Evolutionary conservation across 2,888 invertebrate species (phyloP), one percentile per base, ranked within the genome.

Genomic region (Mycalesis mineus): DNA sequence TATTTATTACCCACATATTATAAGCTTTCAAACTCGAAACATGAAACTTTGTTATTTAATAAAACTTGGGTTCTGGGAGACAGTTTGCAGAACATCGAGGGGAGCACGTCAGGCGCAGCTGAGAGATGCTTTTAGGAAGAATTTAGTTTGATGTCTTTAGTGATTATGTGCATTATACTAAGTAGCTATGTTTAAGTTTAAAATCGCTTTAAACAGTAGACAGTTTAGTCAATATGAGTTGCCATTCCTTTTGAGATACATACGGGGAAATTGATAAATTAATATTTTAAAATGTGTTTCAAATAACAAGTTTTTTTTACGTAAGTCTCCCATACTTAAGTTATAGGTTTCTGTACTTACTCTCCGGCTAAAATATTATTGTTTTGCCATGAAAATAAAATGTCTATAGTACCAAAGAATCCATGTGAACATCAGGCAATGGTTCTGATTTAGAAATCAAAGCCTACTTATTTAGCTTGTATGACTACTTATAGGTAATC

Each of bases 21-120:
- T 15, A 14, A 80, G 79, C 76, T 71, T 71, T 29, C 37, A 51
- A 68, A 72, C 71, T 54, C 33, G 29, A 36, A 56, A 50, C 31
- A 52, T n/a, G 39, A 51, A 50, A 52, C 37, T 51, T 42, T 15
- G 51, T 57, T 57, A 50, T 51, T 57, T 45, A 57, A 57, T 57
- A 51, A 51, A 57, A 51, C 40, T 51, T 57, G 14, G 15, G 42
- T 57, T 22, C 45, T 45, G 39, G 44, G 17, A 51, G 51, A 45
- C 39, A 51, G 50, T 51, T 51, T 51, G 56, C 15, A 44, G 22
- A 48, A 33, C 15, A 45, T 57, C 13, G 29, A 42, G 28, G 15
- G 45, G 22, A 31, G 11, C 37, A 42, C 17, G 39, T 56, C 51
- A 45, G 37, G 11, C 29, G 17, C 56, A 51, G 56, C 56, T 57